These are phyloP conservation scores for Gallinago solitaria DNA, from an alignment of 2,797 vertebrate species.

Conservation along the genomic window DNA sequence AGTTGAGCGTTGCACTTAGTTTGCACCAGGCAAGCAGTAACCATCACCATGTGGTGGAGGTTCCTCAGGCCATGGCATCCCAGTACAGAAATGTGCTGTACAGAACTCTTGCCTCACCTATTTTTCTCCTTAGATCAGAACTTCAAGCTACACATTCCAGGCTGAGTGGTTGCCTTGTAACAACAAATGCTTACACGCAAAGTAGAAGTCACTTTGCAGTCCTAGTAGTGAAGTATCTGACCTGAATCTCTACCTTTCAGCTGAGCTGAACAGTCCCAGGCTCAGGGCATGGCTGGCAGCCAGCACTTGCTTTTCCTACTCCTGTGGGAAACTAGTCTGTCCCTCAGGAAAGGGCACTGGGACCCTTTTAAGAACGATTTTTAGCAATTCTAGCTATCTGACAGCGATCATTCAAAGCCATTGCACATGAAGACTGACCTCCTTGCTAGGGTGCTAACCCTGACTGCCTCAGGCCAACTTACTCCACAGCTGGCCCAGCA, in stretches of 20 bases:
- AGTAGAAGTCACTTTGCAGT: background rate
- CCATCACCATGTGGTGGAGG: fast-evolving
- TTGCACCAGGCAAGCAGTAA: background rate
- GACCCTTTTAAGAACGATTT: background rate
- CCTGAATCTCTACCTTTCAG: background rate
- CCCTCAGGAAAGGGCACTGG: background rate
- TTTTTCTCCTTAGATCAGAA: background rate
- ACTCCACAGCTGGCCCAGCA: background rate
- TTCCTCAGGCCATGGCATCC: background rate
- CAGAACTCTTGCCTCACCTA: background rate
- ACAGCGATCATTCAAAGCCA: background rate
- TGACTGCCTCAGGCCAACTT: background rate
- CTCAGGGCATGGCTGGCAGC: background rate
- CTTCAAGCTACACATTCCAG: background rate
- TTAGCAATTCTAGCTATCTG: background rate
- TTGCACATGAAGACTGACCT: background rate
- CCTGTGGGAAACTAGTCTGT: background rate
- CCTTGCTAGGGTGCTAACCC: background rate
- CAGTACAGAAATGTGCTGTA: background rate
- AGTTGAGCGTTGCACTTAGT: background rate
- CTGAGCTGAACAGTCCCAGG: background rate
- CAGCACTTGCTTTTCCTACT: background rate
- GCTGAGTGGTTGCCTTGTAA: background rate
- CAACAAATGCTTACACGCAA: background rate
- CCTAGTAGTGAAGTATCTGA: background rate